phyloP scores from a whole-genome alignment of 1,140 invertebrate species.

The Epicauta chinensis region DNA sequence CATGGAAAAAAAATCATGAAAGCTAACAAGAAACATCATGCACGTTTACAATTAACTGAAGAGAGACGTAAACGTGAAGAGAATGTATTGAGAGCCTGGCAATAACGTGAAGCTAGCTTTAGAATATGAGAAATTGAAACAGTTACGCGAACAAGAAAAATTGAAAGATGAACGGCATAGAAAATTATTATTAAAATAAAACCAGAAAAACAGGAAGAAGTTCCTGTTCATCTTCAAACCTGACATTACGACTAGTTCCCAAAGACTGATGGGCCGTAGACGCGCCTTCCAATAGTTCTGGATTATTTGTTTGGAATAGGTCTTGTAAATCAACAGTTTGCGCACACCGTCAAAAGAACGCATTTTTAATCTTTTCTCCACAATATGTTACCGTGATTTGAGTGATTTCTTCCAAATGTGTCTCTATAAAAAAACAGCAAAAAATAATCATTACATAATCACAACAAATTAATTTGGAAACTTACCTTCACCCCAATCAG shows the following conservation, averaged over 20 bases:
- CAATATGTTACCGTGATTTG: neutral
- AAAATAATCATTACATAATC: neutral
- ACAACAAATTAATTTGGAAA: neutral
- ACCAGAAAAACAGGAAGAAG: conserved; percentile 48
- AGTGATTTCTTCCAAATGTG: neutral
- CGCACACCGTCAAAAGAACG: conserved; percentile 54
- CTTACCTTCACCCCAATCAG: conserved; percentile 49
- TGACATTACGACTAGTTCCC: neutral
- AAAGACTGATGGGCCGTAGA: conserved; percentile 61
- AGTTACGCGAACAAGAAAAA: conserved; percentile 45
- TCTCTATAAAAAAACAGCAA: neutral
- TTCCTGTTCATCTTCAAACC: too few relatives aligned
- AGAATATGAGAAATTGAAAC: conserved; percentile 48
- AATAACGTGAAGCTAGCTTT: conserved; percentile 51
- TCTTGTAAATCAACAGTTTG: conserved; percentile 58
- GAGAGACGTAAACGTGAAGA: conserved; percentile 52
- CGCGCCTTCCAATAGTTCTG: conserved; percentile 55
- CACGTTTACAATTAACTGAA: conserved; percentile 41
- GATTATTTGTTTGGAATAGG: conserved; percentile 60
- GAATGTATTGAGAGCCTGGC: conserved; percentile 52
- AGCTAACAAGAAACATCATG: conserved; percentile 39
- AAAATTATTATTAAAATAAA: conserved; percentile 44
- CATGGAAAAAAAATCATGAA: conserved; percentile 34
- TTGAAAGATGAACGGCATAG: conserved; percentile 50
- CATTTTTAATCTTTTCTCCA: conserved; percentile 43